Conservation (phyloP, 2,888 invertebrate species). For the Parelbella ahira region DNA sequence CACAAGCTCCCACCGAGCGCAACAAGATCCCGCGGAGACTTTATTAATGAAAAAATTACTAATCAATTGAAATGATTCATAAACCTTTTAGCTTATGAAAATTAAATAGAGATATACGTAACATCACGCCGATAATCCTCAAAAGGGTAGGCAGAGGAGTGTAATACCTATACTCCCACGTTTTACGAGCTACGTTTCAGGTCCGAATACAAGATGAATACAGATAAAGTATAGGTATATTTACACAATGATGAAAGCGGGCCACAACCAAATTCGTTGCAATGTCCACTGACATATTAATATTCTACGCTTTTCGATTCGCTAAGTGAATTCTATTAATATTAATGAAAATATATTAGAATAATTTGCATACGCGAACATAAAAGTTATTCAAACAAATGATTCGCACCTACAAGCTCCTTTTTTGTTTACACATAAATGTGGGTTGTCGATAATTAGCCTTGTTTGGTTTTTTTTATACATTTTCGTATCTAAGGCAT, state of each 20-base stretch:
- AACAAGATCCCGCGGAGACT: too few relatives aligned
- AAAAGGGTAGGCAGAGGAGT: too few relatives aligned
- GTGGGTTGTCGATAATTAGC: conserved; percentile 29
- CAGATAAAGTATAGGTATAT: not conserved
- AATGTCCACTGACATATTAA: conserved; percentile 11
- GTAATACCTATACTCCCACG: too few relatives aligned
- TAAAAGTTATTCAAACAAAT: conserved; percentile 29
- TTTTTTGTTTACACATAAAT: conserved; percentile 20
- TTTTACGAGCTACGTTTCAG: too few relatives aligned
- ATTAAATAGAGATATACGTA: too few relatives aligned
- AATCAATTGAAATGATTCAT: too few relatives aligned
- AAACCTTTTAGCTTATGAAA: too few relatives aligned
- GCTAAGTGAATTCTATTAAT: conserved; percentile 29
- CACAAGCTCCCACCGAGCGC: too few relatives aligned
- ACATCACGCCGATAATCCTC: too few relatives aligned
- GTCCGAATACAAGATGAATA: too few relatives aligned
- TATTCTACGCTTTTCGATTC: conserved; percentile 18
- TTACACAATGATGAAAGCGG: conserved; percentile 4
- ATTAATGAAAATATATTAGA: conserved; percentile 29
- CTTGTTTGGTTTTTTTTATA: conserved; percentile 20
- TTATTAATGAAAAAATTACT: too few relatives aligned
- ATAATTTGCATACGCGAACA: conserved; percentile 28
- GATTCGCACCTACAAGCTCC: conserved; percentile 28
- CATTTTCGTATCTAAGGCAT: too few relatives aligned
- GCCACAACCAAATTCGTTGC: conserved; percentile 2